Evolutionary conservation across 1,140 invertebrate genomes (phyloP), one percentile per base, ranked within the genome.

Genomic region (Leguminivora glycinivorella): DNA sequence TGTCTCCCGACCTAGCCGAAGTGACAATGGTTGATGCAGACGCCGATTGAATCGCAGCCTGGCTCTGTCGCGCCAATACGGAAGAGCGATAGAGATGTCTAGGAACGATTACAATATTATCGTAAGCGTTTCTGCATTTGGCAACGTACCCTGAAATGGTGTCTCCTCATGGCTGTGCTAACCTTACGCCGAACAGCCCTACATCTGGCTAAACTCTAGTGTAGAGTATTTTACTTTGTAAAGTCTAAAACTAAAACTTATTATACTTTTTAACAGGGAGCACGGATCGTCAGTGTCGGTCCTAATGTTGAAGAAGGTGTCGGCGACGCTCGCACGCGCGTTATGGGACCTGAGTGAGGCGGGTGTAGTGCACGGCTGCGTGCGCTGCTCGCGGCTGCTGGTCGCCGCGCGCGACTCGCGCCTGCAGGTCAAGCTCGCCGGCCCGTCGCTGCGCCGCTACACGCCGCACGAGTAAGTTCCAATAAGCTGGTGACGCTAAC

Each of bases 291-390:
- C 86, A 14, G 86, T 97, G 0, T 94, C 95, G 82, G 92, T 93
- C 22, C 93, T 95, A 5, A 95, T 97, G 83, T 90, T 98, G 72
- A 94, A 97, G 70, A 96, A 98, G 86, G 95, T 96, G 47, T 93
- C 95, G 24, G 94, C 94, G 12, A 94, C 95, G 73, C 79, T 98
- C 38, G 96, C 96, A 2, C 95, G 95, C 56, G 96, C 96, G 17
- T 90, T 98, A 2, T 96, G 95, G 95, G 95, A 96, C 89, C 86
- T 97, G 84, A 95, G 95, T 80, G 96, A 97, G 82, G 95, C 95
- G 74, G 93, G 94, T 31, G 93, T 97, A 34, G 94, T 96, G 56
- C 97, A 98, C 92, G 97, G 96, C n/a, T 95, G 95, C 72, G 96
- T 98, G 69, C 92, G 97, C 56, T 98, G 96, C 87, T 93, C 94